A percentile compares a stretch with the other conserved stretches of the same genome.
phyloP scores from a whole-genome alignment of 2,113 vertebrate genomes.

The Leuciscus idus region DNA sequence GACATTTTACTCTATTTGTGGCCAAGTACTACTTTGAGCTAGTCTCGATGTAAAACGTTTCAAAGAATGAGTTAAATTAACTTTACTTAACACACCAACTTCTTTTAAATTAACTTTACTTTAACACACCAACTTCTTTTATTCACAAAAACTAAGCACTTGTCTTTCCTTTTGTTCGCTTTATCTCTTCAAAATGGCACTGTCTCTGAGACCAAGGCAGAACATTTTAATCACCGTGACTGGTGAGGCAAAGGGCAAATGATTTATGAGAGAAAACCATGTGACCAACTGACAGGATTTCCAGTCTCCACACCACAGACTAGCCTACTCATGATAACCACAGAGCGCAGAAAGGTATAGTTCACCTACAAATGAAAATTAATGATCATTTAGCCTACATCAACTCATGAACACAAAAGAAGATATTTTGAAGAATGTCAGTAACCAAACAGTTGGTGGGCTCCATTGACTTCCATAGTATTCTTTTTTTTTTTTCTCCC shows the following conservation, averaged over 20 bases:
- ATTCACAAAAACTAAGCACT: neutral
- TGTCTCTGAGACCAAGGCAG: neutral
- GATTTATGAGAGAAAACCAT: neutral
- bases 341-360: too few species aligned
- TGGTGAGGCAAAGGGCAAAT: neutral
- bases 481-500: too few species aligned
- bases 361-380: too few species aligned
- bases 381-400: too few species aligned
- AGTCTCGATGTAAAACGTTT: neutral
- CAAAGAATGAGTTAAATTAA: neutral
- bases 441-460: too few species aligned
- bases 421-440: too few species aligned
- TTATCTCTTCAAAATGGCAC: neutral
- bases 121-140: neutral
- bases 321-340: neutral
- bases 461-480: too few species aligned
- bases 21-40: neutral
- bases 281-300: neutral
- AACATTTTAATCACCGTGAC: neutral
- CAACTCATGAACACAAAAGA: too few species aligned
- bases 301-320: neutral
- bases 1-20: neutral
- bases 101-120: neutral
- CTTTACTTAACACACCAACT: neutral
- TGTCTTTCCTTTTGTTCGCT: neutral